These are phyloP conservation scores for Trichechus manatus DNA, from an alignment of 2,113 vertebrate species.

Conservation along the genomic window DNA sequence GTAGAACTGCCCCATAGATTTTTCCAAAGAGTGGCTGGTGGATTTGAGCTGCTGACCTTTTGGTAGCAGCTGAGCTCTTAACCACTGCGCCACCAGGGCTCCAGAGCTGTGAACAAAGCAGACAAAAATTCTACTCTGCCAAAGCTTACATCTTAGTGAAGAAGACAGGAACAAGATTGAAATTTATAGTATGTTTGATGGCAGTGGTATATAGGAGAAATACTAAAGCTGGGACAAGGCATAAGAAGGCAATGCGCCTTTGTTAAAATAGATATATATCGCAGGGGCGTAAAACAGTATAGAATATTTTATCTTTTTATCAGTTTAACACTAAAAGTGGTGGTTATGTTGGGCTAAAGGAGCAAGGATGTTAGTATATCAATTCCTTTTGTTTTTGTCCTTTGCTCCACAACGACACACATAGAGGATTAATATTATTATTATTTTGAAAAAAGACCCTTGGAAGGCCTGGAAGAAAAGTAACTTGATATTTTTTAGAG, in stretches of 20 bases:
- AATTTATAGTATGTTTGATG: neutral
- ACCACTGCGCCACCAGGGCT: no score
- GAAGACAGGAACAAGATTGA: neutral
- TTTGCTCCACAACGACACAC: neutral
- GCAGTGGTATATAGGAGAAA: neutral
- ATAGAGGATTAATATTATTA: neutral
- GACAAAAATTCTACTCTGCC: neutral
- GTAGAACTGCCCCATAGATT: no score
- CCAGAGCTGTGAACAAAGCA: neutral
- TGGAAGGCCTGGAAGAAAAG: conserved; percentile 14
- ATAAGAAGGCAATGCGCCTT: neutral
- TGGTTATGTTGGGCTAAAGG: conserved; percentile 3
- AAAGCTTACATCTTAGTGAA: neutral
- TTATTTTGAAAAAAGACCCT: neutral
- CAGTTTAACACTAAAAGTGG: neutral
- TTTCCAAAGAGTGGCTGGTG: no score
- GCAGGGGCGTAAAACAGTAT: neutral
- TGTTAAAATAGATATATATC: neutral
- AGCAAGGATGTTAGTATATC: neutral
- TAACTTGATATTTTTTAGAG: neutral
- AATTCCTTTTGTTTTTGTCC: neutral
- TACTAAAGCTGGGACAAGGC: neutral
- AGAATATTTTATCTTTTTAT: conserved; percentile 1
- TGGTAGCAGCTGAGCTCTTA: no score
- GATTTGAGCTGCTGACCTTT: no score